phyloP scores from a whole-genome alignment of 2,113 vertebrate genomes.

The Thomomys bottae region DNA sequence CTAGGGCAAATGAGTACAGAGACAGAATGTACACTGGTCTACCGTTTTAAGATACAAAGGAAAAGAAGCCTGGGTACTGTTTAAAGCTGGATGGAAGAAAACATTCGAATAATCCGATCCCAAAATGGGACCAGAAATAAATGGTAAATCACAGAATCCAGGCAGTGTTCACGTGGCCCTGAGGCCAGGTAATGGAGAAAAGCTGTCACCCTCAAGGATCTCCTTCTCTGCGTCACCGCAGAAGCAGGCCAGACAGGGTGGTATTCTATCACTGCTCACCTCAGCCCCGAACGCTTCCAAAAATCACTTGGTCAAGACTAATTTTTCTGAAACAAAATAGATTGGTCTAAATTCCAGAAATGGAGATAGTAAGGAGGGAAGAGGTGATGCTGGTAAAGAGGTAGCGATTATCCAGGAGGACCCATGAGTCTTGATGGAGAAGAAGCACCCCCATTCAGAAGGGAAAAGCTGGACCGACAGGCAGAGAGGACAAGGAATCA shows the following conservation, averaged over 20 bases:
- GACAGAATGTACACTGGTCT: fast-evolving
- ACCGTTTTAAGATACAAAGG: neutral
- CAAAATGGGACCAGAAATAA: neutral
- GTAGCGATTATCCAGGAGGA: neutral
- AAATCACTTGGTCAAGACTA: neutral
- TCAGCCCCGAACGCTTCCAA: neutral
- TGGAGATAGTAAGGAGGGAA: neutral
- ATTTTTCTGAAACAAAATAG: neutral
- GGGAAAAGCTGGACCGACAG: neutral
- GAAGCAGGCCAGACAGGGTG: neutral
- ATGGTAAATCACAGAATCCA: neutral
- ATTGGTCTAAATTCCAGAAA: neutral
- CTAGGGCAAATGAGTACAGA: neutral
- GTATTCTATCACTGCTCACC: too few relatives aligned
- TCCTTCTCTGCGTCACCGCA: fast-evolving
- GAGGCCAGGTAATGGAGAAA: neutral
- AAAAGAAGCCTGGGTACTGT: neutral
- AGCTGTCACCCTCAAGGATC: too few relatives aligned
- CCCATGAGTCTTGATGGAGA: neutral
- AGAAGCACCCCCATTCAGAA: neutral
- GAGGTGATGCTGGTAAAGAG: neutral
- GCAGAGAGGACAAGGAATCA: too few relatives aligned
- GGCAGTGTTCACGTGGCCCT: neutral
- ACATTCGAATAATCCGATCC: neutral
- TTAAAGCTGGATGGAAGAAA: neutral